Evolutionary conservation across 2,888 invertebrate genomes (phyloP), one percentile per base, ranked within the genome.

Genomic region (Euzophera pinguis): DNA sequence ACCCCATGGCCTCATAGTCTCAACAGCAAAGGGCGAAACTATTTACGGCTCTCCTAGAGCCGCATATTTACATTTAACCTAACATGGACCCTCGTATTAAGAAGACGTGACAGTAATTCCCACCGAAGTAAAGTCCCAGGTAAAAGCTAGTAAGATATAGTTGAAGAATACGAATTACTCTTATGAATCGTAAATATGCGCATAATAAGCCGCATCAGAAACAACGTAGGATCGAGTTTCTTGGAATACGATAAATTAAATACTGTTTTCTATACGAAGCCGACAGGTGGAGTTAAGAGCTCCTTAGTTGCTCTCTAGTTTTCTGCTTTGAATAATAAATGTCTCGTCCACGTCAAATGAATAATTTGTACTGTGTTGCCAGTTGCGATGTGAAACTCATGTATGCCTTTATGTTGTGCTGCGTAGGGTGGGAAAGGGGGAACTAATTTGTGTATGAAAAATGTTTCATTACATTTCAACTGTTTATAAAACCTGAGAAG

Each of bases 231-330:
- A 66, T 71, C 9, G 70, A 60, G 68, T 73, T 85, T 81, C 86
- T 67, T 69, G 69, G 86, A 83, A 85, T 75, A 73, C 78, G 80
- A 79, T 83, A 80, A 82, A 82, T 75, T 83, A 80, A 82, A 82
- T 75, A 65, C 64, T 69, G 69, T 59, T 71, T 76, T 76, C 78
- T 75, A 64, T 55, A 56, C 54, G 51, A 45, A 47, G 55, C 48
- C 42, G 61, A 72, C 74, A 75, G 76, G 76, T 65, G 72, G 70
- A 84, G 73, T 84, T 81, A 84, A 22, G 81, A 81, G 81, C 76
- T 78, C 76, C 80, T 67, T 78, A 77, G 81, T 69, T 67, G 68
- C 73, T 65, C 65, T 71, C 69, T 67, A 71, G 60, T 69, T 73
- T 69, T 71, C 69, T 67, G 71, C 60, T 69, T 73, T 69, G 84